phyloP scores from a whole-genome alignment of 2,113 vertebrate species.

The Chionodraco myersi region DNA sequence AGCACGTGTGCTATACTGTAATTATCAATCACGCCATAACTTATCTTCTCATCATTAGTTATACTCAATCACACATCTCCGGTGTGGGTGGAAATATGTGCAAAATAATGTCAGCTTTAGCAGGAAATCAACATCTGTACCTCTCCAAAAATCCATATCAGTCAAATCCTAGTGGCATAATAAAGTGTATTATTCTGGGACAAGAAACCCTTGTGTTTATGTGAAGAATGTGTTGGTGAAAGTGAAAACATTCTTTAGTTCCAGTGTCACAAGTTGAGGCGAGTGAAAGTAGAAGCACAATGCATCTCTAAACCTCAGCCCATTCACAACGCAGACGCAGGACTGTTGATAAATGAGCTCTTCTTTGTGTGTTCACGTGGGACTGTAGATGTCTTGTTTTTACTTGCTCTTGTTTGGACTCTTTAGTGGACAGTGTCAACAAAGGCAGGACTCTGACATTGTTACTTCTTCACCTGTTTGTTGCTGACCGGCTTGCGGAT shows the following conservation, averaged over 20 bases:
- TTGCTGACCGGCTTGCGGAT: not conserved
- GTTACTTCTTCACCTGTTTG: conserved; percentile 51
- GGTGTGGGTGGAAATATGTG: not conserved
- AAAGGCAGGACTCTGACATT: conserved; percentile 27
- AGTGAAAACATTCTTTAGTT: conserved; percentile 22
- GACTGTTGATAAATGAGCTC: conserved; percentile 15
- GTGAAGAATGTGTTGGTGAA: conserved; percentile 27
- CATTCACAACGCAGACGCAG: not conserved
- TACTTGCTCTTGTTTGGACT: conserved; percentile 40
- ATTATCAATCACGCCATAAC: not conserved
- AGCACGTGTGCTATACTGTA: not conserved
- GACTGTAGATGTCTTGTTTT: conserved; percentile 47
- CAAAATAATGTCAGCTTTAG: not conserved
- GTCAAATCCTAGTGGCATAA: not conserved
- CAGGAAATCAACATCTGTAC: not conserved
- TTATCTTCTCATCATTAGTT: not conserved
- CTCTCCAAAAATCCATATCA: not conserved
- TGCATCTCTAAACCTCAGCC: not conserved
- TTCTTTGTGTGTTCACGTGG: conserved; percentile 15
- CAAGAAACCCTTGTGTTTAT: not conserved
- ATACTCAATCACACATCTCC: not conserved
- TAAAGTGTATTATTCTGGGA: not conserved
- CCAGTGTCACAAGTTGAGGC: conserved; percentile 47
- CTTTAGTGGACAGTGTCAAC: conserved; percentile 39
- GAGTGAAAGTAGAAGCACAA: conserved; percentile 21